phyloP scores from a whole-genome alignment of 2,113 vertebrate genomes.

The Formicarius rufipectus region DNA sequence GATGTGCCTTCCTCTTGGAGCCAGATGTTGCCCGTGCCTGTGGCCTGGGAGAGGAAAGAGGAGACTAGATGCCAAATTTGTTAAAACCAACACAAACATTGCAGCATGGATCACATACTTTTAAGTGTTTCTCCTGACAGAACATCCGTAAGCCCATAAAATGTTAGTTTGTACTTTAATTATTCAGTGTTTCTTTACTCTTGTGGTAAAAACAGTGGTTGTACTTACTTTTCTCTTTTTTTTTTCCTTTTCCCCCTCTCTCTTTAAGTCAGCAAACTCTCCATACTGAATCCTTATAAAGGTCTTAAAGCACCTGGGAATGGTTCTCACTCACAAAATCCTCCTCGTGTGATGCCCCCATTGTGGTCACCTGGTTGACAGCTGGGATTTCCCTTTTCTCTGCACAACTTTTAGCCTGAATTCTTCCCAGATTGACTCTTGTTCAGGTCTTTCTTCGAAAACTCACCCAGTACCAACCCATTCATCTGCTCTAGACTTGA shows the following conservation, averaged over 20 bases:
- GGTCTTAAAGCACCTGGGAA: neutral
- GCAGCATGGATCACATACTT: neutral
- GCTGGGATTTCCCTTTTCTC: neutral
- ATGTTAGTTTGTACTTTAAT: neutral
- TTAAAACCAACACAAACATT: neutral
- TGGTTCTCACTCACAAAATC: neutral
- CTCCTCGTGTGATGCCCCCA: neutral
- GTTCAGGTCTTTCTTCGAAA: neutral
- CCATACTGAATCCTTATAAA: neutral
- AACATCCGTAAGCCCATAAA: neutral
- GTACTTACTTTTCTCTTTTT: neutral
- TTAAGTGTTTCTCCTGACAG: neutral
- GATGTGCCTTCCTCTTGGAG: neutral
- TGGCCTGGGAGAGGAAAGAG: neutral
- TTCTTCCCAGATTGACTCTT: neutral
- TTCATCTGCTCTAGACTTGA: neutral
- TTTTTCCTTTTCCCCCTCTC: neutral
- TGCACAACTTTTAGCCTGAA: neutral
- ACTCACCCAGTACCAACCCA: neutral
- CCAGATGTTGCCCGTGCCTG: fast-evolving
- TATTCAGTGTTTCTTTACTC: neutral
- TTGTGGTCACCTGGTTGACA: neutral
- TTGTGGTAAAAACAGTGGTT: neutral
- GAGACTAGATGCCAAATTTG: neutral
- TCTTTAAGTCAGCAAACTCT: neutral